phyloP scores from a whole-genome alignment of 2,888 invertebrate species.

The Agrochola lota region DNA sequence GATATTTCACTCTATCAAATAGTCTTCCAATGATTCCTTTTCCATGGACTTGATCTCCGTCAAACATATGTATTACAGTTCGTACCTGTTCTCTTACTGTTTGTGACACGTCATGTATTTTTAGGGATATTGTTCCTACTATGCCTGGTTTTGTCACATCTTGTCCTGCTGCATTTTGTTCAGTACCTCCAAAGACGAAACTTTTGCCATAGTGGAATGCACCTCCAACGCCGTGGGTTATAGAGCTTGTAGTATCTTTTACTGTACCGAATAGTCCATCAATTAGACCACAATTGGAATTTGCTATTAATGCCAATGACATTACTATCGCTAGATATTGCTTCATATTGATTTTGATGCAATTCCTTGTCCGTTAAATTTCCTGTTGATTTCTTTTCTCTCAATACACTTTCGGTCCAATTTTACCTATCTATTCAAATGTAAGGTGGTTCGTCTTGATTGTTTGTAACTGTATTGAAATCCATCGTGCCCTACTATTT shows the following conservation, averaged over 20 bases:
- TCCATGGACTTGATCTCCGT: conserved; percentile 50
- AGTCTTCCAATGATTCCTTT: conserved; percentile 62
- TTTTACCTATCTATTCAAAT: conserved; percentile 1
- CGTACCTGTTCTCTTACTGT: conserved; percentile 38
- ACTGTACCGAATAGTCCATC: conserved; percentile 60
- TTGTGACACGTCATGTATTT: conserved; percentile 55
- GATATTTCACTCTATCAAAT: conserved; percentile 53
- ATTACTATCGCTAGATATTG: conserved; percentile 44
- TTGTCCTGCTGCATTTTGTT: conserved; percentile 37
- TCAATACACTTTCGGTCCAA: background rate
- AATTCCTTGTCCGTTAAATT: background rate
- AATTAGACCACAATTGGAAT: conserved; percentile 62
- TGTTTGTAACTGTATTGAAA: conserved; percentile 17
- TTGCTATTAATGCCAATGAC: conserved; percentile 47
- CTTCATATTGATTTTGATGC: conserved; percentile 61
- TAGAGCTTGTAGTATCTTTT: conserved; percentile 62
- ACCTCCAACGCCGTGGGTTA: conserved; percentile 58
- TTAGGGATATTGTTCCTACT: conserved; percentile 59
- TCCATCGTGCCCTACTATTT: conserved; percentile 25
- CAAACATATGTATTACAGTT: conserved; percentile 57
- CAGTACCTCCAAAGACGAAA: conserved; percentile 55
- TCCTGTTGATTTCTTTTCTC: background rate
- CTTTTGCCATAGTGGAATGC: conserved; percentile 60
- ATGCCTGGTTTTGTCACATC: conserved; percentile 58
- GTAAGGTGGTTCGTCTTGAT: background rate